Base-by-base conservation (phyloP, 2,888 invertebrate genomes). In the Ormyrus rosae region DNA sequence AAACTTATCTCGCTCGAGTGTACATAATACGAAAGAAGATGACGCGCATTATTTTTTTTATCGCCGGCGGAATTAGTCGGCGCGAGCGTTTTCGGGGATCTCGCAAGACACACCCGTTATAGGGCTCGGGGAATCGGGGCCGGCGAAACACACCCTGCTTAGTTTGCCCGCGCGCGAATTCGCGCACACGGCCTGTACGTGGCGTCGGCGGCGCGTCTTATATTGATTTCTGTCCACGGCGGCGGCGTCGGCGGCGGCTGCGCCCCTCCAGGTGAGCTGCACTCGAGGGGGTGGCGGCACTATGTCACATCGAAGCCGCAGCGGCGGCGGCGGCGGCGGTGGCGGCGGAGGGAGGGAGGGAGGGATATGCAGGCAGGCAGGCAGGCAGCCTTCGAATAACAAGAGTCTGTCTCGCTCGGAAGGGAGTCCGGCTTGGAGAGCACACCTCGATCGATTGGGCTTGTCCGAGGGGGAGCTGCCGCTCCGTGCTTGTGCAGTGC, bases 401-500 rank as follows among this genome's bases (percentile, higher is more conserved):
- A 90, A 89, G 88, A 89, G 87, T 34, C 85, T 85, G 85, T 85
- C 55, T 60, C 86, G 86, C 87, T 85, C 86, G 10, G 76, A 70
- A 63, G 79, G 34, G 34, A 34, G 34, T 34, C 34, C 69, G 10
- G 74, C 89, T 88, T 90, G 87, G 86, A 88, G 89, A 89, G 89
- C 89, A 89, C 75, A 90, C 90, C 90, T 90, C 90, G 90, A 90
- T 90, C 90, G 90, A 90, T 90, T 90, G 90, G 90, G 90, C 90
- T 90, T 90, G 90, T 90, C 90, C 90, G 89, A 89, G 89, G 89
- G 88, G 89, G 89, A 87, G 61, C 45, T 55, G 19, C 34, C 56
- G 10, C 56, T 56, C 56, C 79, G 50, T 67, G 76, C 70, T 75
- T 78, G 68, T 77, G 68, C 74, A 50, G 81, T 83, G 85, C 13